phyloP scores from a whole-genome alignment of 2,113 vertebrate genomes.

The Ranitomeya imitator region DNA sequence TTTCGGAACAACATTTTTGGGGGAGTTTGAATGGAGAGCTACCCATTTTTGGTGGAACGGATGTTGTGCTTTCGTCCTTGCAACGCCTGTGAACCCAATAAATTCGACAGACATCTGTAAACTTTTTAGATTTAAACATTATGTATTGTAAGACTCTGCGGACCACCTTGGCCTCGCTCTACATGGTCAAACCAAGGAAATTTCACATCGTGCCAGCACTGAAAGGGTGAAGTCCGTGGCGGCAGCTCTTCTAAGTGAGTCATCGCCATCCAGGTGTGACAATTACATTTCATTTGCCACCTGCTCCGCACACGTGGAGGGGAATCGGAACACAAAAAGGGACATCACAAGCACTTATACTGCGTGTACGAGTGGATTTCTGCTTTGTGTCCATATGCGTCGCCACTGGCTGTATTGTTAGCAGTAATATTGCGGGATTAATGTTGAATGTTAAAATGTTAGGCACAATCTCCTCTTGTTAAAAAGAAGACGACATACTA shows the following conservation, averaged over 20 bases:
- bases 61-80: too few species aligned
- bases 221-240: background rate
- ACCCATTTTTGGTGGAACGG: too few species aligned
- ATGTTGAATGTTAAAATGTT: constrained; percentile 61
- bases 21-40: too few species aligned
- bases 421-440: constrained; percentile 68
- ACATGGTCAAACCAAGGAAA: background rate
- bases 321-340: constrained; percentile 59
- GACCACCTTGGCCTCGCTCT: background rate
- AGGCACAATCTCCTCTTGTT: constrained; percentile 59
- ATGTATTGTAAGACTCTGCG: background rate
- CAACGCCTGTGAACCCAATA: too few species aligned
- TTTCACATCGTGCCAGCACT: background rate
- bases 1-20: too few species aligned
- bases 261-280: constrained; percentile 71
- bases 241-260: constrained; percentile 66
- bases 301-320: constrained; percentile 63
- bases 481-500: constrained; percentile 59
- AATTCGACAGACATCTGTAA: too few species aligned
- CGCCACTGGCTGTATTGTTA: constrained; percentile 70
- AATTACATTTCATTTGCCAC: constrained; percentile 71
- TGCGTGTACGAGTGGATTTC: constrained; percentile 62
- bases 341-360: constrained; percentile 70
- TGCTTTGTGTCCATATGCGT: constrained; percentile 69
- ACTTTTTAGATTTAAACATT: too few species aligned